These are phyloP conservation scores for Zeugodacus cucurbitae DNA, from an alignment of 1,140 invertebrate species.

Conservation along the genomic window DNA sequence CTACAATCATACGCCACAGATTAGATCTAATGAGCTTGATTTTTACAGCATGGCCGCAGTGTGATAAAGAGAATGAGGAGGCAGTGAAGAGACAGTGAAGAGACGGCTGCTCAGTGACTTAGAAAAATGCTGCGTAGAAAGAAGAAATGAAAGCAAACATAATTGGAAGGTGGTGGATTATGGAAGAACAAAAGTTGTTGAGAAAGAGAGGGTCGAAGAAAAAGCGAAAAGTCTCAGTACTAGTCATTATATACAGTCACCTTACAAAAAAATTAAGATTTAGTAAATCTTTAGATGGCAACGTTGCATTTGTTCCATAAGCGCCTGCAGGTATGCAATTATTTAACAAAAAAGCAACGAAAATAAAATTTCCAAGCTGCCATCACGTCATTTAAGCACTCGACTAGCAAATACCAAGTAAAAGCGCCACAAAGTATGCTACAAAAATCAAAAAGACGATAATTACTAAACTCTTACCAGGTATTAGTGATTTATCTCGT, in stretches of 20 bases:
- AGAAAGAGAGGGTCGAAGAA: background rate
- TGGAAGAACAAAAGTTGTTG: background rate
- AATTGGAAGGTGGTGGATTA: no score
- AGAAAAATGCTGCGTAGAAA: no score
- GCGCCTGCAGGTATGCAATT: background rate
- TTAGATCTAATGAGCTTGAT: constrained; percentile 24
- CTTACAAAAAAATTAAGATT: background rate
- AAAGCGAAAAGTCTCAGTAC: background rate
- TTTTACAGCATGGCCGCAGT: background rate
- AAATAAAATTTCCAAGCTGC: no score
- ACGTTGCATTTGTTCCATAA: background rate
- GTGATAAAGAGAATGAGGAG: no score
- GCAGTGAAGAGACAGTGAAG: no score
- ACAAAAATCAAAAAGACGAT: background rate
- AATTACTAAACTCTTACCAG: no score
- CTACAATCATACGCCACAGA: background rate
- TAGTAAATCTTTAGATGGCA: background rate
- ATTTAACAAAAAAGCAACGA: background rate
- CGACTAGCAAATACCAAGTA: no score
- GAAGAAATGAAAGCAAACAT: no score
- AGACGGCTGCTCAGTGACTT: no score
- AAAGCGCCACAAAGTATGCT: background rate
- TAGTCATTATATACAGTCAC: background rate
- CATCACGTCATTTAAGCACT: no score
- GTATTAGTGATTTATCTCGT: no score